Base-by-base conservation (phyloP, 2,888 invertebrate genomes). In the Rhorus exstirpatorius region DNA sequence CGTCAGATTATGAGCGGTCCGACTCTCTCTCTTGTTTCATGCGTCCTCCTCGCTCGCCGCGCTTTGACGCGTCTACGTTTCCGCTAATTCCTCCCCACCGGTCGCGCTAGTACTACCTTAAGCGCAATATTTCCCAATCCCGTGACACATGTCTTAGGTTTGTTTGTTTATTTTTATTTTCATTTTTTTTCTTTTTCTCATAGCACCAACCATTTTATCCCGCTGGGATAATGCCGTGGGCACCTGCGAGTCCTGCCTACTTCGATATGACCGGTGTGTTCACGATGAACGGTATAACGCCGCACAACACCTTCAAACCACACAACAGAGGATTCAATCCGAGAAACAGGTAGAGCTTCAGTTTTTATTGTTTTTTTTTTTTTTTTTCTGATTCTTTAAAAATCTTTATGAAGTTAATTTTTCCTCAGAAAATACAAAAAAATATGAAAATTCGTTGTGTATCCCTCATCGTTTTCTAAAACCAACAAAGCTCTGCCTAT, bases 211-310 rank as follows among this genome's bases (percentile, higher is more conserved):
- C 94, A 84, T 96, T 95, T 89, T 95, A 95, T 92, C 94, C 95
- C 46, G 91, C 94, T 79, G 94, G 95, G 72, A 94, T 96, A 91
- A 93, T 96, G 92, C 94, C 95, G 86, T 94, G 94, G 93, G 93
- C 93, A 83, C 90, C 91, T 35, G 90, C 92, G 31, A 92, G 91
- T 88, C 91, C 92, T 84, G 94, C 94, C 85, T 96, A 94, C 90
- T 96, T 95, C 88, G 96, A 96, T 86, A 94, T 96, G 89, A 94
- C 95, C 86, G 94, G 95, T 91, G 95, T 97, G 83, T 96, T 96
- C 92, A 94, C 96, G 82, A 94, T 96, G 88, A 97, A 96, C 92
- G 96, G 96, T 76, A 93, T 97, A 86, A 94, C 96, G 78, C 96
- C 96, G 63, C 96, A 96, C 91, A 94, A 94, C 76, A 93, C 95